Conservation (phyloP, 1,140 invertebrate genomes). For the Caligus rogercresseyi region DNA sequence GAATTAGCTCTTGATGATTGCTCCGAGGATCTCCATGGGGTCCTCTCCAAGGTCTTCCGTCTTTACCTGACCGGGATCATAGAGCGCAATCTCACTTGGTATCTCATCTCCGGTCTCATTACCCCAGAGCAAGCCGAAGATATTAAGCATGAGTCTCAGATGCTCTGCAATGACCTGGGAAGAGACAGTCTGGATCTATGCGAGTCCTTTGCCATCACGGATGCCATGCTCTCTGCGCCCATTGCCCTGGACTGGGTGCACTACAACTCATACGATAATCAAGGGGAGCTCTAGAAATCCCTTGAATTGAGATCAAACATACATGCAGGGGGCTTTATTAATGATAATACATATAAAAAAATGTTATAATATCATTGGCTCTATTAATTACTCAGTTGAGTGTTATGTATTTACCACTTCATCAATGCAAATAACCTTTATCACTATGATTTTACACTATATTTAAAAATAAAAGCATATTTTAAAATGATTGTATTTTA, state of each 20-base stretch:
- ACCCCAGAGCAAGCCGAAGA: constrained; percentile 17
- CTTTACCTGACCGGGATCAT: constrained; percentile 25
- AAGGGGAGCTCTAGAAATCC: constrained; percentile 25
- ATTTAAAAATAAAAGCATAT: too few relatives aligned
- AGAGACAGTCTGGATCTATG: constrained; percentile 25
- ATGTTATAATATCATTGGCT: too few relatives aligned
- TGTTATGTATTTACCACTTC: too few relatives aligned
- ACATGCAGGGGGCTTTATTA: too few relatives aligned
- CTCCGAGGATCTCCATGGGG: constrained; percentile 14
- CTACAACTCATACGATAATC: constrained; percentile 27
- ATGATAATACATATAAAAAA: too few relatives aligned
- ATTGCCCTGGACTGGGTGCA: constrained; percentile 28
- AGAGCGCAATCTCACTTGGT: constrained; percentile 24
- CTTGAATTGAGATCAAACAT: not conserved
- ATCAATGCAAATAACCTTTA: too few relatives aligned
- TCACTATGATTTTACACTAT: too few relatives aligned
- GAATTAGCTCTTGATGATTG: constrained; percentile 7
- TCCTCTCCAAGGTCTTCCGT: constrained; percentile 16
- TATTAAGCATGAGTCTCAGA: constrained; percentile 17
- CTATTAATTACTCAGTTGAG: too few relatives aligned
- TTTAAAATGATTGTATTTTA: too few relatives aligned
- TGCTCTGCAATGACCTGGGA: constrained; percentile 25
- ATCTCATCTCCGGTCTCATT: constrained; percentile 24
- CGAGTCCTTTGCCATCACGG: constrained; percentile 27
- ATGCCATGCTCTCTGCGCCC: constrained; percentile 27